Percentiles rank a stretch among this genome's conserved stretches.
phyloP scores from a whole-genome alignment of 2,797 vertebrate species.

The Myotis daubentonii region DNA sequence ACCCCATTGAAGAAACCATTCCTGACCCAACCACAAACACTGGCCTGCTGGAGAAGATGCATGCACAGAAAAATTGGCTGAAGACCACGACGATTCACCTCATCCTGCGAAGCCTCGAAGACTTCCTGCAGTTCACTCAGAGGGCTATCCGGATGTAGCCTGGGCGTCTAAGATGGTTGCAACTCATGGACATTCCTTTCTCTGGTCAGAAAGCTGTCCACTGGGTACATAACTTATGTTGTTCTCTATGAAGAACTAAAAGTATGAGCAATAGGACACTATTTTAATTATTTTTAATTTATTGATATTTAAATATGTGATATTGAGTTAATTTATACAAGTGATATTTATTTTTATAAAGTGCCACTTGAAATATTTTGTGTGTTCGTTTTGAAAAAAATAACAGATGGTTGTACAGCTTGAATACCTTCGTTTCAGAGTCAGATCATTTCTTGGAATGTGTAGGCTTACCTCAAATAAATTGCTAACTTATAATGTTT shows the following conservation, averaged over 20 bases:
- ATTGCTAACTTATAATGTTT: conserved; percentile 76
- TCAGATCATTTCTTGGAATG: conserved; percentile 63
- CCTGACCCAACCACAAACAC: conserved; percentile 73
- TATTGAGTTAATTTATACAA: conserved; percentile 82
- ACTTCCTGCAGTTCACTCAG: conserved; percentile 86
- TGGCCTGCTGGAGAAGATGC: conserved; percentile 76
- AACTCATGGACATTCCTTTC: conserved; percentile 79
- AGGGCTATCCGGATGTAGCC: conserved; percentile 82
- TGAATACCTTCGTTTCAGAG: conserved; percentile 52
- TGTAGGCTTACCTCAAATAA: conserved; percentile 75
- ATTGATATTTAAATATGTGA: conserved; percentile 85
- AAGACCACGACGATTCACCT: conserved; percentile 83
- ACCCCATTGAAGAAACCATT: conserved; percentile 29
- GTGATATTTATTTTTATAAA: conserved; percentile 84
- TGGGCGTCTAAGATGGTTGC: conserved; percentile 64
- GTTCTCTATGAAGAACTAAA: conserved; percentile 87
- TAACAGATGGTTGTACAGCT: conserved; percentile 9
- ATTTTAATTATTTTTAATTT: conserved; percentile 84
- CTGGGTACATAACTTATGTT: conserved; percentile 81
- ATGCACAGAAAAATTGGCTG: conserved; percentile 80
- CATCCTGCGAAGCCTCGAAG: conserved; percentile 86
- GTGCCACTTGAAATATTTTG: conserved; percentile 69
- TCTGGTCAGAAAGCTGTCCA: conserved; percentile 76
- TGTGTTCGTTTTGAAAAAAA: conserved; percentile 57
- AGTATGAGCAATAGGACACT: conserved; percentile 76